phyloP scores from a whole-genome alignment of 1,140 invertebrate species.

The Drosophila suzukii region DNA sequence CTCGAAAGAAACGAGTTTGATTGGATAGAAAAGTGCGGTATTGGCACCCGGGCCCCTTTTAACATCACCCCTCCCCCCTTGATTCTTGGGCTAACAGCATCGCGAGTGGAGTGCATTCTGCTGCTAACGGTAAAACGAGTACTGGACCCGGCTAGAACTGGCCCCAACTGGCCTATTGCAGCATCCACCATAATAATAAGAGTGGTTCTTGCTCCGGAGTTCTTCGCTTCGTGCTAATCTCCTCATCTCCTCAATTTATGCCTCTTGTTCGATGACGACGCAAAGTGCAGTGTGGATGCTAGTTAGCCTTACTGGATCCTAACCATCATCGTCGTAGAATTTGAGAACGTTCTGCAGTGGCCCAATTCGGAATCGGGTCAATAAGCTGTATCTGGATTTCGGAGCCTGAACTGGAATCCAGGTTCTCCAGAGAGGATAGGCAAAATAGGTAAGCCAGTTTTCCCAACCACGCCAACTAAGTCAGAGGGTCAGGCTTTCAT shows the following conservation, averaged over 20 bases:
- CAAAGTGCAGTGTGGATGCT: constrained; percentile 50
- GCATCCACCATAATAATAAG: constrained; percentile 69
- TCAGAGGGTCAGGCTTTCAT: constrained; percentile 37
- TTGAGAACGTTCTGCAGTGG: constrained; percentile 67
- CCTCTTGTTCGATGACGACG: constrained; percentile 68
- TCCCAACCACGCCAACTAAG: constrained; percentile 22
- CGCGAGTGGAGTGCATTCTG: constrained; percentile 69
- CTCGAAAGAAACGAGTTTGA: constrained; percentile 73
- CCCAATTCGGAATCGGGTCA: constrained; percentile 76
- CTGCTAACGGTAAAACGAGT: constrained; percentile 79
- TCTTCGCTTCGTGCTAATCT: constrained; percentile 61
- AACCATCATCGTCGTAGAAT: constrained; percentile 39
- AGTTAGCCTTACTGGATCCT: not conserved
- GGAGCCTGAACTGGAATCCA: constrained; percentile 33
- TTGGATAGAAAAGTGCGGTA: constrained; percentile 71
- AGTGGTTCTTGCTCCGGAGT: constrained; percentile 44
- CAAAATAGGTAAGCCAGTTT: constrained; percentile 57
- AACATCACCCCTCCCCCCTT: not conserved
- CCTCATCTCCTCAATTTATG: constrained; percentile 79
- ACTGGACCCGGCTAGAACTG: constrained; percentile 68
- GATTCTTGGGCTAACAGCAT: constrained; percentile 56
- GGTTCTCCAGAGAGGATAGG: constrained; percentile 3
- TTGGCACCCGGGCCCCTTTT: not conserved
- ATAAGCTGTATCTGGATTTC: constrained; percentile 56
- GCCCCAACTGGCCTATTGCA: constrained; percentile 72